Conservation (phyloP, 1,140 invertebrate species). For the Oedothorax gibbosus region DNA sequence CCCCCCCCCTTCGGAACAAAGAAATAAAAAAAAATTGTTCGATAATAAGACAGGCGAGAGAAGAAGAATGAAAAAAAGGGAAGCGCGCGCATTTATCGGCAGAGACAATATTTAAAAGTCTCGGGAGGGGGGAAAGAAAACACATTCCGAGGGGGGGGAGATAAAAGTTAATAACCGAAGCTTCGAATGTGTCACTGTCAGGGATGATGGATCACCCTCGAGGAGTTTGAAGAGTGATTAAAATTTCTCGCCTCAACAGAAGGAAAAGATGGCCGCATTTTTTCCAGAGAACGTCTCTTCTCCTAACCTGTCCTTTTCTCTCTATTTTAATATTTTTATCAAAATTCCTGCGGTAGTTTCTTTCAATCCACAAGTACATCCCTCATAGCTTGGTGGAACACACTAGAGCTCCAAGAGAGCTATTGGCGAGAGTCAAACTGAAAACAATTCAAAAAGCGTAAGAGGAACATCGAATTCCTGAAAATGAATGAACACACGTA, state of each 20-base stretch:
- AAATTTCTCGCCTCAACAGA: constrained; percentile 30
- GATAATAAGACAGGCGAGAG: constrained; percentile 46
- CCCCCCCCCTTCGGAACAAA: not conserved
- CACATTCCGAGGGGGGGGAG: constrained; percentile 6
- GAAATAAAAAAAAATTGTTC: constrained; percentile 8
- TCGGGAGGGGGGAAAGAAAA: constrained; percentile 17
- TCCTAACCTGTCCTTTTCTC: too few species aligned
- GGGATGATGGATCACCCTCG: constrained; percentile 45
- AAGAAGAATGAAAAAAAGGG: constrained; percentile 13
- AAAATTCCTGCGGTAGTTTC: too few species aligned
- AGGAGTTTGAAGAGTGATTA: constrained; percentile 43
- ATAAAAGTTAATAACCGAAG: not conserved
- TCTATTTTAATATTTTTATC: too few species aligned
- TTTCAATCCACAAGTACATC: too few species aligned
- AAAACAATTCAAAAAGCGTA: too few species aligned
- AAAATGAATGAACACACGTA: too few species aligned
- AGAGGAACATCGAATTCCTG: too few species aligned
- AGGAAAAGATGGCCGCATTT: too few species aligned
- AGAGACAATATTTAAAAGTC: constrained; percentile 59
- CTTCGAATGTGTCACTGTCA: constrained; percentile 51
- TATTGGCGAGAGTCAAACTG: too few species aligned
- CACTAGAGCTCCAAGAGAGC: too few species aligned
- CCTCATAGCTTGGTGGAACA: too few species aligned
- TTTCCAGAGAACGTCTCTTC: too few species aligned
- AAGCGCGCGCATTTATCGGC: not conserved